These are phyloP conservation scores for Sturmia bella DNA, from an alignment of 2,888 invertebrate genomes.

Conservation along the genomic window DNA sequence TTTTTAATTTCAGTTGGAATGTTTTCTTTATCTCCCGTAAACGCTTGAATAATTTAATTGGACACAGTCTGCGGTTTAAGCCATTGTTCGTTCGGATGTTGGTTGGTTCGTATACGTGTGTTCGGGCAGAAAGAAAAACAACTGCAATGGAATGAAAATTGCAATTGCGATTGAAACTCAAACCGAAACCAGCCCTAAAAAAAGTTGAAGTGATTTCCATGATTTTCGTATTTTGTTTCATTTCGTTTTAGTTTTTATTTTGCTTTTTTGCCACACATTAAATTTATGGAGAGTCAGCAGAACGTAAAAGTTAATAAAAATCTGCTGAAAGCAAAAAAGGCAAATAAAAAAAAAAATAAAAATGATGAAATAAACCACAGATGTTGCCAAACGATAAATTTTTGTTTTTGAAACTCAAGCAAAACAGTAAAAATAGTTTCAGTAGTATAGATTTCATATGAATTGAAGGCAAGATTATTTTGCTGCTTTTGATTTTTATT, in stretches of 20 bases:
- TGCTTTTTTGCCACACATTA: constrained; percentile 44
- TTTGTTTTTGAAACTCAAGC: neutral
- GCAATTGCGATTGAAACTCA: constrained; percentile 26
- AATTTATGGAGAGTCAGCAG: constrained; percentile 38
- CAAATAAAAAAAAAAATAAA: neutral
- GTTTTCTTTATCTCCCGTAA: constrained; percentile 45
- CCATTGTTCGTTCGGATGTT: too few relatives aligned
- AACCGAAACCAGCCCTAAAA: constrained; percentile 58
- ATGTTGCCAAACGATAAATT: constrained; percentile 62
- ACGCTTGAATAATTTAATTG: constrained; percentile 68
- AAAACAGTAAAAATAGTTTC: constrained; percentile 13
- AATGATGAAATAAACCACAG: constrained; percentile 39
- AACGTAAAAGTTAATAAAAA: constrained; percentile 49
- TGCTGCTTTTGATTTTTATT: too few relatives aligned
- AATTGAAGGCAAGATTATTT: neutral
- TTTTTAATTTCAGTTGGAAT: constrained; percentile 27
- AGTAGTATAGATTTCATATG: neutral
- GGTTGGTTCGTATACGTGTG: constrained; percentile 24
- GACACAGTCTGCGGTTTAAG: constrained; percentile 64
- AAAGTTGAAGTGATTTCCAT: constrained; percentile 51
- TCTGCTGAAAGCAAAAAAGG: constrained; percentile 27
- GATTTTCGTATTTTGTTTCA: constrained; percentile 47
- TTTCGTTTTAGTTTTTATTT: constrained; percentile 11
- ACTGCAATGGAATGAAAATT: constrained; percentile 49
- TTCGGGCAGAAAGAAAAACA: constrained; percentile 7